These are phyloP conservation scores for Ormyrus labotus DNA, from an alignment of 2,888 invertebrate genomes.

Conservation along the genomic window DNA sequence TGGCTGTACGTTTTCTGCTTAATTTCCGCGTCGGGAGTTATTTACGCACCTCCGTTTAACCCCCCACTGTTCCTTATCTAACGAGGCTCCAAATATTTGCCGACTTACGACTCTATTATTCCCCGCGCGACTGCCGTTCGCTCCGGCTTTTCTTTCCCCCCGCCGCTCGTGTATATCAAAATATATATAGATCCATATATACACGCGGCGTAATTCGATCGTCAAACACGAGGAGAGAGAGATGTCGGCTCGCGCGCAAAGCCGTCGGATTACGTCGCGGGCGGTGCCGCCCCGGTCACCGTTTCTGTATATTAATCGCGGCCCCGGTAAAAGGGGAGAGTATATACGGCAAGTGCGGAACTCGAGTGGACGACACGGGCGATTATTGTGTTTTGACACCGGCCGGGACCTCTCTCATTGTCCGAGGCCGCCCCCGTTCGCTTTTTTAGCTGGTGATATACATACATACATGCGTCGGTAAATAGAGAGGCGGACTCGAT, in stretches of 20 bases:
- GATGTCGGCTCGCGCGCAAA: slow-evolving; percentile 15
- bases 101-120: too few relatives aligned
- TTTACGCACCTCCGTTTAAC: too few relatives aligned
- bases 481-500: too few relatives aligned
- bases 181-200: slow-evolving; percentile 5
- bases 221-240: slow-evolving; percentile 21
- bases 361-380: slow-evolving; percentile 20
- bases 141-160: too few relatives aligned
- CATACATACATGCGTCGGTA: neutral
- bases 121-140: too few relatives aligned
- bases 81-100: too few relatives aligned
- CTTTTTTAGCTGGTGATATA: neutral
- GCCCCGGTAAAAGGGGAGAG: neutral
- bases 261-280: slow-evolving; percentile 42
- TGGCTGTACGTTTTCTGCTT: too few relatives aligned
- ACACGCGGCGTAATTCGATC: slow-evolving; percentile 15
- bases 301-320: slow-evolving; percentile 1
- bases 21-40: too few relatives aligned
- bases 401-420: neutral
- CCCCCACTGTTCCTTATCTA: too few relatives aligned
- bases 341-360: neutral
- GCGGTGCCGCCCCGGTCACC: neutral
- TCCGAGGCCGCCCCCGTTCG: neutral
- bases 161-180: neutral
- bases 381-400: slow-evolving; percentile 34